These are phyloP conservation scores for Chalcosyrphus nemorum DNA, from an alignment of 2,888 invertebrate species.

Conservation along the genomic window DNA sequence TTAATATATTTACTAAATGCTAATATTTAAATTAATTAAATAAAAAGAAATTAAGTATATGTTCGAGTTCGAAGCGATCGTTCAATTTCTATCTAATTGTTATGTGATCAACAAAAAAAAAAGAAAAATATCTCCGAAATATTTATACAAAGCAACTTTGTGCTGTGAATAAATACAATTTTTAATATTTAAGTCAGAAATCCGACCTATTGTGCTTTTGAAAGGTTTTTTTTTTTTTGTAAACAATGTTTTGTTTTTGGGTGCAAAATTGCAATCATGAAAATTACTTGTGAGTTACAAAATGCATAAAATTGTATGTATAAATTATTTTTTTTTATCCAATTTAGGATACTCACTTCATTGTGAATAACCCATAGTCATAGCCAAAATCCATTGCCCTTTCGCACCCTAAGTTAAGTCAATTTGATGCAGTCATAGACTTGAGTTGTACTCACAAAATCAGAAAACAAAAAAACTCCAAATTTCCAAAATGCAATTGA, in stretches of 20 bases:
- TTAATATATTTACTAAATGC: conserved; percentile 1
- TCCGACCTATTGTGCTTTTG: too few species aligned
- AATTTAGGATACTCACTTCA: conserved; percentile 7
- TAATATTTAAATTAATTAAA: conserved; percentile 4
- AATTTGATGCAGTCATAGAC: background rate
- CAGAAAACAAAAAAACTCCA: conserved; percentile 5
- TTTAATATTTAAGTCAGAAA: too few species aligned
- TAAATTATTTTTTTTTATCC: background rate
- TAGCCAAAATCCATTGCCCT: conserved; percentile 32
- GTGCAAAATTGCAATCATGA: conserved; percentile 51
- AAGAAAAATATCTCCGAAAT: background rate
- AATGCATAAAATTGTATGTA: conserved; percentile 10
- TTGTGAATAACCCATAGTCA: conserved; percentile 39
- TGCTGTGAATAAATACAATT: background rate
- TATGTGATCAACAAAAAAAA: conserved; percentile 9
- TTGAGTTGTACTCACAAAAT: background rate
- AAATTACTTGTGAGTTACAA: conserved; percentile 62
- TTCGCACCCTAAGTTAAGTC: conserved; percentile 28
- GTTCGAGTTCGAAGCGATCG: background rate
- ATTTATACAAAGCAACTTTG: background rate
- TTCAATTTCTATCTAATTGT: background rate
- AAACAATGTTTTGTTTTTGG: conserved; percentile 61
- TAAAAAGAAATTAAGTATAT: conserved; percentile 9
- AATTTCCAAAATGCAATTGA: conserved; percentile 49
- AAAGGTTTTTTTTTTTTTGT: background rate